Base-by-base conservation (phyloP, 2,888 invertebrate species). In the Eubasilissa splendida region DNA sequence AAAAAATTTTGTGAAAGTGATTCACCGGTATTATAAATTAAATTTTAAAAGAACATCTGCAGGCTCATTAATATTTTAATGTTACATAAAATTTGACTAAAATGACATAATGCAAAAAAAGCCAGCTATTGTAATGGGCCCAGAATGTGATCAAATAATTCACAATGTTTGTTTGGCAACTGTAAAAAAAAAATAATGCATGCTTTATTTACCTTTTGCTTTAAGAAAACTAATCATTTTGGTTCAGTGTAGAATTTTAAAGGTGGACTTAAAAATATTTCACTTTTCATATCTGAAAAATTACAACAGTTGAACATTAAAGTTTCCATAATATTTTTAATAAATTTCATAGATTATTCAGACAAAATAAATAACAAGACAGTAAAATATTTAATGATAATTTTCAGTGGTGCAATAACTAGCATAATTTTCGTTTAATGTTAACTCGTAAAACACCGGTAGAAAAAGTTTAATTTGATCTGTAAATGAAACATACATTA, bases 291-390 rank as follows among this genome's bases (percentile, higher is more conserved):
- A 10, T 52, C 59, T 59, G 52, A 60, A 59, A 75, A 75, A 75
- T 10, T 14, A 14, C 14, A 3, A 2, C 50, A 12, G 50, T 50
- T 8, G 12, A 7, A 22, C 22, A 10, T n/a, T n/a, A 0, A 10
- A n/a, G 8, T 14, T 8, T 60, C n/a, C 11, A 14, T 22, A 60
- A 0, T 42, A 22, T 5, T 4, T 60, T 7, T 42, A 53, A 14
- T 0, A 60, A 60, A 12, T n/a, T 42, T 70, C 79, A 79, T 31
- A 9, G 9, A 53, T 53, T 53, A n/a, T 79, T 79, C 79, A 79
- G 79, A 79, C 74, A 79, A 79, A 79, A 79, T 79, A 80, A 59
- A 63, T 7, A 22, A 22, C 79, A 79, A 76, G 68, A 80, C 76
- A 10, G n/a, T 12, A 71, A 33, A n/a, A 4, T 53, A 33, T 22